Percentiles rank a stretch among this genome's conserved stretches.
Evolutionary conservation across 2,113 vertebrate species (phyloP).

Genomic region (Cyprinodon variegatus): DNA sequence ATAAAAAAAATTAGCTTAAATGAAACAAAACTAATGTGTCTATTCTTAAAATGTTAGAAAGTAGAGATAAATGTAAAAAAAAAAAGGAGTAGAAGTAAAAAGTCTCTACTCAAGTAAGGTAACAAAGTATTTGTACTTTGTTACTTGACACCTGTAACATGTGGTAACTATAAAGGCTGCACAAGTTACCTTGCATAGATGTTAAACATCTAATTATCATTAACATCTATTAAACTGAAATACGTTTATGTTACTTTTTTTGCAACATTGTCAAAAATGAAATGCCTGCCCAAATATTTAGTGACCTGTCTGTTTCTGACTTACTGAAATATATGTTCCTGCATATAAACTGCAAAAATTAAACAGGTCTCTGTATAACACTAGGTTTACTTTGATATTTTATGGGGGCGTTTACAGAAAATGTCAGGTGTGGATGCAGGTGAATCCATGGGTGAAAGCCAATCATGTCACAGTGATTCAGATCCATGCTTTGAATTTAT

Average conservation of each 20-base stretch:
- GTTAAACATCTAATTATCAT: neutral
- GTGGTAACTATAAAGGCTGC: no score
- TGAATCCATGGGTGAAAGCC: neutral
- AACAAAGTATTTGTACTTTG: no score
- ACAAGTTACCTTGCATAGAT: no score
- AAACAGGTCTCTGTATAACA: neutral
- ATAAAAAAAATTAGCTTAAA: no score
- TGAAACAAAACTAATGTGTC: no score
- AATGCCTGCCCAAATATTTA: neutral
- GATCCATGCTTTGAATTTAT: neutral
- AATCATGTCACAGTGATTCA: neutral
- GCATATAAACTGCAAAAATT: neutral
- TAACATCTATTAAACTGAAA: no score
- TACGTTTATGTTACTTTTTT: no score
- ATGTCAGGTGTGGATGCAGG: neutral
- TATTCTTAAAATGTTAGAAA: no score
- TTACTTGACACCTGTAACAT: no score
- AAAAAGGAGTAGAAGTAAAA: no score
- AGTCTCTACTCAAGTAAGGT: no score
- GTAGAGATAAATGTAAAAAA: no score
- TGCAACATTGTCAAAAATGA: neutral
- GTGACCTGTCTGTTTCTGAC: neutral
- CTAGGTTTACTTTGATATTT: neutral
- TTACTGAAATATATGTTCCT: neutral
- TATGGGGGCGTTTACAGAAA: neutral